These are phyloP conservation scores for Drosophila mojavensis DNA, from an alignment of 1,140 invertebrate genomes.

Conservation along the genomic window DNA sequence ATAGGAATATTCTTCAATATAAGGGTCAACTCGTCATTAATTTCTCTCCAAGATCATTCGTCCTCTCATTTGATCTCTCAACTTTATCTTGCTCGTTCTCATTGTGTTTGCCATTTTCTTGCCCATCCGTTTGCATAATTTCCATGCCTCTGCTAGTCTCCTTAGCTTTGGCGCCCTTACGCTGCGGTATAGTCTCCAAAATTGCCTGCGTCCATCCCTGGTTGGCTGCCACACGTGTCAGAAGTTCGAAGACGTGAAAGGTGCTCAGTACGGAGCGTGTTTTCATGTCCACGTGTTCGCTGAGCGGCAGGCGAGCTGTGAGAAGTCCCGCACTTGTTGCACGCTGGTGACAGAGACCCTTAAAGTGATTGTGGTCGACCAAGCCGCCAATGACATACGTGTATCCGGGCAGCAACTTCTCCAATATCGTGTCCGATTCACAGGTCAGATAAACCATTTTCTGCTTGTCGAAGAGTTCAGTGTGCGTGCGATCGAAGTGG, in stretches of 20 bases:
- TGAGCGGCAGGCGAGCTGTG: slow-evolving; percentile 95
- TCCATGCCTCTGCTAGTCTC: not conserved
- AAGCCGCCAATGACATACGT: slow-evolving; percentile 98
- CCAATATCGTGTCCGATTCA: slow-evolving; percentile 96
- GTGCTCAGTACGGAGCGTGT: slow-evolving; percentile 97
- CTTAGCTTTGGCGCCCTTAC: slow-evolving; percentile 88
- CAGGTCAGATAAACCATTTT: slow-evolving; percentile 95
- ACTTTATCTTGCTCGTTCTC: not conserved
- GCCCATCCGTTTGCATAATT: not conserved
- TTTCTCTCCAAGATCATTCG: too few relatives aligned
- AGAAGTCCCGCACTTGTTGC: slow-evolving; percentile 91
- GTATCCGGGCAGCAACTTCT: slow-evolving; percentile 90
- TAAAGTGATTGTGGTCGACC: slow-evolving; percentile 98
- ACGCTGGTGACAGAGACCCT: slow-evolving; percentile 94
- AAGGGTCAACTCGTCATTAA: not conserved
- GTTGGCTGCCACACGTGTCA: slow-evolving; percentile 91
- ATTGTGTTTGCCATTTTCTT: not conserved
- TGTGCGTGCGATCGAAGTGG: slow-evolving; percentile 61
- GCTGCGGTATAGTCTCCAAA: slow-evolving; percentile 90
- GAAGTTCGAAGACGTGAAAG: slow-evolving; percentile 98
- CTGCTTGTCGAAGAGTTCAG: slow-evolving; percentile 84
- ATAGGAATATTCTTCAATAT: slow-evolving; percentile 2
- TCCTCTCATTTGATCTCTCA: too few relatives aligned
- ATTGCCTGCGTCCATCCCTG: slow-evolving; percentile 94
- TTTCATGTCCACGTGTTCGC: slow-evolving; percentile 96